These are phyloP conservation scores for Drosophila rhopaloa DNA, from an alignment of 1,140 invertebrate genomes.

Conservation along the genomic window DNA sequence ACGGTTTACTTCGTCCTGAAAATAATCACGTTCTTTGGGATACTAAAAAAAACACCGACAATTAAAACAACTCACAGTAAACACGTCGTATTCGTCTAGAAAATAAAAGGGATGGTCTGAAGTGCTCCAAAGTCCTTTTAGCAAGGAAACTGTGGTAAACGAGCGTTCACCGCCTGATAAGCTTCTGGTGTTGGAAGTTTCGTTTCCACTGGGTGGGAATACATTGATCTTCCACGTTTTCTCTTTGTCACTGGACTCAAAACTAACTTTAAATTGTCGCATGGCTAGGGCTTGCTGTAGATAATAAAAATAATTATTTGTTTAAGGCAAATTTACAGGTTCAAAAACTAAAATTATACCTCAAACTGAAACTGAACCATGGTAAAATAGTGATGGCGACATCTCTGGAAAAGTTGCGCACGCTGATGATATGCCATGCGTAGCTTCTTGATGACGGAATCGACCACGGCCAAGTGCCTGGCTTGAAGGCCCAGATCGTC, in stretches of 20 bases:
- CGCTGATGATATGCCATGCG: constrained; percentile 50
- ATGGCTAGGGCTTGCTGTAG: constrained; percentile 46
- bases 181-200: constrained; percentile 86
- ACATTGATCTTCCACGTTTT: constrained; percentile 87
- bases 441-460: constrained; percentile 48
- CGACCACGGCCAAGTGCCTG: constrained; percentile 8
- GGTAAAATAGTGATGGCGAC: constrained; percentile 61
- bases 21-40: constrained; percentile 90
- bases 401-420: constrained; percentile 52
- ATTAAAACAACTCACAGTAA: constrained; percentile 89
- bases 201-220: constrained; percentile 84
- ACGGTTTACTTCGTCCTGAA: constrained; percentile 90
- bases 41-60: constrained; percentile 8
- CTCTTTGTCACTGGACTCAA: constrained; percentile 87
- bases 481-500: constrained; percentile 8
- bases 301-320: not conserved
- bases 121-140: constrained; percentile 96
- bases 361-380: constrained; percentile 66
- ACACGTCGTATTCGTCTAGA: constrained; percentile 99
- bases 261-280: constrained; percentile 85
- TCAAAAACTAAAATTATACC: constrained; percentile 5
- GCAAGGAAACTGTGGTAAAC: constrained; percentile 96
- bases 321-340: not conserved
- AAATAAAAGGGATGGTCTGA: constrained; percentile 97
- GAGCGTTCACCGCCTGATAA: constrained; percentile 98